A percentile compares a stretch with the other conserved stretches of the same genome.
These are phyloP conservation scores for Argynnis bischoffii DNA, from an alignment of 2,888 invertebrate genomes.

Conservation along the genomic window DNA sequence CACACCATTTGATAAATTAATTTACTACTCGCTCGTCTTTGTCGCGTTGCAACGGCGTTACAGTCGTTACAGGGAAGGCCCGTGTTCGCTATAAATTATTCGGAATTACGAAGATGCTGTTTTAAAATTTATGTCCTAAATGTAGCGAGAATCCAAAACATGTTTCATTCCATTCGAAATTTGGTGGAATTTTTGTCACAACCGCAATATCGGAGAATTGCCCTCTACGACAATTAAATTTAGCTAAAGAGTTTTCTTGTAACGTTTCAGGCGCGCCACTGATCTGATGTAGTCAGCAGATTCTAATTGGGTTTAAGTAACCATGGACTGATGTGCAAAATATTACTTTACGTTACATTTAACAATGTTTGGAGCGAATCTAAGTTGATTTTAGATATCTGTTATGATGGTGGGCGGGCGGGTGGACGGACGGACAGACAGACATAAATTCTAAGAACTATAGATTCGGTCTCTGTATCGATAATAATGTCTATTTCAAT, in stretches of 20 bases:
- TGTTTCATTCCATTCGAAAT: conserved; percentile 28
- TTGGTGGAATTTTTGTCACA: conserved; percentile 16
- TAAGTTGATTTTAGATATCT: no score
- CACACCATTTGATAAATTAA: conserved; percentile 40
- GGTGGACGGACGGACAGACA: no score
- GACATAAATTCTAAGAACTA: no score
- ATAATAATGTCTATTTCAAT: no score
- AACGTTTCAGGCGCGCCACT: background rate
- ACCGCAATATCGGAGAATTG: conserved; percentile 17
- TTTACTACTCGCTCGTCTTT: conserved; percentile 40
- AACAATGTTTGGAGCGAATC: no score
- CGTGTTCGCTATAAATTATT: conserved; percentile 40
- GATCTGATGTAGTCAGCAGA: conserved; percentile 9
- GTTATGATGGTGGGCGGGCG: no score
- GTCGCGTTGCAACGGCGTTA: conserved; percentile 38
- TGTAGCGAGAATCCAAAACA: conserved; percentile 13
- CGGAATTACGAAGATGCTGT: conserved; percentile 35
- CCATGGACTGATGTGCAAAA: background rate
- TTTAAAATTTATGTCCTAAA: conserved; percentile 28
- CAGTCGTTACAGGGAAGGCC: conserved; percentile 28
- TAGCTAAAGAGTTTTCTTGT: conserved; percentile 1
- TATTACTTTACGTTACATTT: background rate
- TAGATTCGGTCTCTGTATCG: no score
- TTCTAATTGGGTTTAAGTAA: background rate
- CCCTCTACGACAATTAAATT: conserved; percentile 14